Percentiles rank a stretch among this genome's conserved stretches.
These are phyloP conservation scores for Sciaenops ocellatus DNA, from an alignment of 2,797 vertebrate genomes.

Conservation along the genomic window DNA sequence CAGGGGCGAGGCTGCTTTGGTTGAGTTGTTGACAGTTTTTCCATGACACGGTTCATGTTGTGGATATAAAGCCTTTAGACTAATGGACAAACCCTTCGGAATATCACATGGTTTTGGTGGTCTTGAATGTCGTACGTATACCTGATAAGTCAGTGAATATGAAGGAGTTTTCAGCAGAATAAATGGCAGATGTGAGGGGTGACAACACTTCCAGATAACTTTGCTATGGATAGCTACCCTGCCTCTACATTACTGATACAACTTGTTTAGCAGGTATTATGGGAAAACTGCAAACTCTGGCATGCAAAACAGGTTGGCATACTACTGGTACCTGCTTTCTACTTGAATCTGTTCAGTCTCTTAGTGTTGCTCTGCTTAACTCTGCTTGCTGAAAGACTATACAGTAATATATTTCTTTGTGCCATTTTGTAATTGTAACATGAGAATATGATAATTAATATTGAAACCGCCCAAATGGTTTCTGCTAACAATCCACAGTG, in stretches of 20 bases:
- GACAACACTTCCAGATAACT: not conserved
- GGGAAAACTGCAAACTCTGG: constrained; percentile 34
- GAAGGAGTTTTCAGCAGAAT: not conserved
- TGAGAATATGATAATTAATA: not conserved
- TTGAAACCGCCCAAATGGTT: not conserved
- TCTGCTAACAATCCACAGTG: not conserved
- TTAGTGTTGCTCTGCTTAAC: not conserved
- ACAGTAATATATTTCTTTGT: not conserved
- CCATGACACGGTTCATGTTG: constrained; percentile 7
- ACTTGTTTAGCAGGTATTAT: constrained; percentile 68
- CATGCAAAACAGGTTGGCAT: constrained; percentile 14
- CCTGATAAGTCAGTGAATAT: constrained; percentile 19
- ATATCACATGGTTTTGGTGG: not conserved
- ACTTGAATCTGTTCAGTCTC: not conserved
- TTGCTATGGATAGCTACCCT: constrained; percentile 37
- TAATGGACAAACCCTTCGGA: not conserved
- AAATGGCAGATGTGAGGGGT: not conserved
- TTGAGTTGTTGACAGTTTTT: constrained; percentile 27
- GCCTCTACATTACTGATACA: constrained; percentile 44
- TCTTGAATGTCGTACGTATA: constrained; percentile 13
- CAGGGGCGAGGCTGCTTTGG: constrained; percentile 22
- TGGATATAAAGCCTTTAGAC: not conserved
- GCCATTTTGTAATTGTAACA: not conserved
- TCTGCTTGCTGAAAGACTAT: not conserved
- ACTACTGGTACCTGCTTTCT: constrained; percentile 1